Base-by-base conservation (phyloP, 1,140 invertebrate genomes). In the honey bee (Apis mellifera) region DNA sequence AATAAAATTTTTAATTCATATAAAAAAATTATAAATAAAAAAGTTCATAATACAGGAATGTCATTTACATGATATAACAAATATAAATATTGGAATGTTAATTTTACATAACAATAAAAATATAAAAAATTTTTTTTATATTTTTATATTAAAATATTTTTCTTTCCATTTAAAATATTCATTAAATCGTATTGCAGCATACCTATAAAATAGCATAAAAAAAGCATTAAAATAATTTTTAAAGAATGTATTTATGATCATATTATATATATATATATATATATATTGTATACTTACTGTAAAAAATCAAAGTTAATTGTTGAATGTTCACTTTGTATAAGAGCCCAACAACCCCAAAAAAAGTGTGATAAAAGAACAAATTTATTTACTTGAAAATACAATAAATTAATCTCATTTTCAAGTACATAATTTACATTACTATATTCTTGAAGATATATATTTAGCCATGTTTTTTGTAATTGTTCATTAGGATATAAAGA, bases 231-330 rank as follows among this genome's bases (percentile, higher is more conserved):
- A 80, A 68, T 71, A 21, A 23, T 55, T 70, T 76, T 48, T 65
- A 74, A n/a, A 72, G 62, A 52, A 52, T 23, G 23, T n/a, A 59
- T 59, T 26, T 66, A 23, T 68, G 19, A 68, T 66, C 19, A 62
- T 64, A n/a, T 26, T 48, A 1, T 19, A 32, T 15, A 64, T 19
- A 26, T 32, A 23, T 23, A 57, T 19, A 32, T 15, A 64, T 32
- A 26, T 32, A 23, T 23, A 9, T 17, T 66, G 17, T 9, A 57
- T 84, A 95, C 95, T 95, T 95, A 99, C 97, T 95, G 95, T 78
- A 98, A 94, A 95, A 98, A 99, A 94, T 99, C 98, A 93, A 99
- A 99, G 90, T 99, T 96, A 90, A 99, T 98, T 69, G 94, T 95
- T 0, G 99, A 99, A 94, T 98, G 95, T 92, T 98, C 96, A 15